Evolutionary conservation across 1,140 invertebrate species (phyloP).

Genomic region (Halictus rubicundus): DNA sequence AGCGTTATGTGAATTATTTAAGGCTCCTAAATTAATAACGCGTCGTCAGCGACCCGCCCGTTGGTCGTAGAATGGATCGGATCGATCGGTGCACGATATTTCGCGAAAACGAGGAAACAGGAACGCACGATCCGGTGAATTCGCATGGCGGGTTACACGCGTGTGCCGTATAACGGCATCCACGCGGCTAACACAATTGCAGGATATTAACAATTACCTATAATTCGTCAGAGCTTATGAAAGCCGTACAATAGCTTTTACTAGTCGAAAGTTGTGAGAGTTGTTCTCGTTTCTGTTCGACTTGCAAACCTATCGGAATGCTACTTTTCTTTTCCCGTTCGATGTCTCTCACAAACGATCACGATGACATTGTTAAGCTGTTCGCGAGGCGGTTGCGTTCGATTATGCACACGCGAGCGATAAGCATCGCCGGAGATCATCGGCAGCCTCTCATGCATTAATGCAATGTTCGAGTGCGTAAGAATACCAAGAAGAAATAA

Average conservation of each 20-base stretch:
- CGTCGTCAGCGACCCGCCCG: no score
- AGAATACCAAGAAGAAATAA: no score
- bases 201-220: neutral
- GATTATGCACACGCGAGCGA: no score
- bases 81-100: no score
- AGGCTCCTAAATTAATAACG: no score
- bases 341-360: neutral
- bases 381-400: no score
- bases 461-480: no score
- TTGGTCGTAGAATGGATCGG: no score
- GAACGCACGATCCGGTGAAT: neutral
- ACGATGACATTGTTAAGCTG: neutral
- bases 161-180: no score
- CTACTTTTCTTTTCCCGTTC: neutral
- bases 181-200: neutral
- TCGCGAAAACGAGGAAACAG: neutral
- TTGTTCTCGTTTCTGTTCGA: neutral
- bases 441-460: no score
- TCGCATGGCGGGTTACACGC: neutral
- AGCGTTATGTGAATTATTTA: no score
- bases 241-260: neutral
- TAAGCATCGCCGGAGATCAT: no score
- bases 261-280: conserved; percentile 11
- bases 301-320: neutral
- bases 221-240: neutral